Evolutionary conservation across 2,888 invertebrate species (phyloP), one percentile per base, ranked within the genome.

Genomic region (Tachina fera): DNA sequence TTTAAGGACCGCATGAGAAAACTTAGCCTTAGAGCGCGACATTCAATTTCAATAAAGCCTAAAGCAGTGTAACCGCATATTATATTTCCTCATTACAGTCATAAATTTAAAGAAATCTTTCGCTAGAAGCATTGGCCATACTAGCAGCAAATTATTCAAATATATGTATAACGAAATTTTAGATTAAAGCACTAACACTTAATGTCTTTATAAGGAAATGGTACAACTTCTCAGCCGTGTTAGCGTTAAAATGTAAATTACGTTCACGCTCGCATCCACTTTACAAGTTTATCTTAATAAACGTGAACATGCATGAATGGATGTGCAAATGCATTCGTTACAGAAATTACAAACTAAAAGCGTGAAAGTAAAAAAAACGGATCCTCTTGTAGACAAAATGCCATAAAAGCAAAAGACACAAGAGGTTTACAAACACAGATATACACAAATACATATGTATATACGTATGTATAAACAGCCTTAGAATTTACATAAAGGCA

Each of bases 311-410:
- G 47, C 58, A 49, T 22, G 31, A n/a, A 14, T 76, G 41, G 31
- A 31, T 65, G 61, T 61, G 9, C 31, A 43, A 51, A 51, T 45
- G 45, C 10, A 49, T 67, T 45, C 51, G 31, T n/a, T 67, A 51
- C 71, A 71, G 53, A 53, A 56, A 4, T 49, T 60, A 47, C 47
- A 58, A 41, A 74, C 60, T 51, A 60, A 49, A 81, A 68, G 60
- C 13, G n/a, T 63, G 70, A 49, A 9, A 49, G 13, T 45, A 8
- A 63, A 63, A 75, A 61, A 56, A 47, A 31, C 31, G 31, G 60
- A 53, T 39, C 9, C 9, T 22, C n/a, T 49, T 41, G 4, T 19
- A 60, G 22, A 22, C 49, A 77, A 60, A 60, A 10, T 70, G 8
- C 41, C 19, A 58, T 68, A 19, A 77, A 68, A 19, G 10, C 47